A percentile compares a stretch with the other conserved stretches of the same genome.
Conservation (phyloP, 2,888 invertebrate species). For the Patella ulyssiponensis region DNA sequence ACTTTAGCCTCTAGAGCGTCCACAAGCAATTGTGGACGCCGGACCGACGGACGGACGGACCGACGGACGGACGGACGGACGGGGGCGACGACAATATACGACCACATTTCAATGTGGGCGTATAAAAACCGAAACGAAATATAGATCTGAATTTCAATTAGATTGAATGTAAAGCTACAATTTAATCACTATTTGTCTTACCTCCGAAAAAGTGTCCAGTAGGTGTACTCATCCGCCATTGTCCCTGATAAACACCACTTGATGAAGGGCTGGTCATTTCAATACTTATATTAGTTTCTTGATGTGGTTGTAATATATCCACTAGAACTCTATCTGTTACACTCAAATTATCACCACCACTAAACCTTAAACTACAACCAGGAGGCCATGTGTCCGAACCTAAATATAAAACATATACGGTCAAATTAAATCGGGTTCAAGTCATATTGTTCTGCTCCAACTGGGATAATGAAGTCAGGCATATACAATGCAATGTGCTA, state of each 20-base stretch:
- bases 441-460: too few relatives aligned
- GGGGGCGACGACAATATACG: too few relatives aligned
- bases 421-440: too few relatives aligned
- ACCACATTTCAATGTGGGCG: too few relatives aligned
- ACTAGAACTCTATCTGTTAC: constrained; percentile 77
- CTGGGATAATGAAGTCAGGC: too few relatives aligned
- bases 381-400: constrained; percentile 87
- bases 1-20: too few relatives aligned
- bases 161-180: neutral
- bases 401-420: constrained; percentile 37
- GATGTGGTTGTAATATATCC: constrained; percentile 83
- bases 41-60: too few relatives aligned
- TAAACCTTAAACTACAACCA: constrained; percentile 81
- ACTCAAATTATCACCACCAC: constrained; percentile 80
- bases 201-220: constrained; percentile 94
- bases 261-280: constrained; percentile 85
- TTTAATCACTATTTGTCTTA: constrained; percentile 67
- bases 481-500: too few relatives aligned
- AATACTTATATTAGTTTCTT: constrained; percentile 83
- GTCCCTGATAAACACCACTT: constrained; percentile 85
- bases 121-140: too few relatives aligned
- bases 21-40: too few relatives aligned
- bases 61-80: too few relatives aligned
- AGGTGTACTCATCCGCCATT: constrained; percentile 91
- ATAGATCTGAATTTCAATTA: too few relatives aligned